These are phyloP conservation scores for Apodemia mormo DNA, from an alignment of 2,888 invertebrate species.

Conservation along the genomic window DNA sequence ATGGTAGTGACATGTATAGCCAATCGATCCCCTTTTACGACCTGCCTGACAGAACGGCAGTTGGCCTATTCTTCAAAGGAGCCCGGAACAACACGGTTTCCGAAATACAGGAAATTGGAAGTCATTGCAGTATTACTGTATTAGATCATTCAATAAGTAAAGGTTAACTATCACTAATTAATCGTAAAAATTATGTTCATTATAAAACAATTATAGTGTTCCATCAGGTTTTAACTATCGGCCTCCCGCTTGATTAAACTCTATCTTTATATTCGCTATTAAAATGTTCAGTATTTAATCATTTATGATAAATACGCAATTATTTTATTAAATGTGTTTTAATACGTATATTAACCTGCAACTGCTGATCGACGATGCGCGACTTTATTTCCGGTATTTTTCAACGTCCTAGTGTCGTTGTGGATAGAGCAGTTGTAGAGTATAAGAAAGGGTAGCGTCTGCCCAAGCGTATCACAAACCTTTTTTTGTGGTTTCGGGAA, in stretches of 20 bases:
- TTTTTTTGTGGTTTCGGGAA: neutral
- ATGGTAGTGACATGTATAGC: too few relatives aligned
- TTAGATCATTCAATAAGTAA: neutral
- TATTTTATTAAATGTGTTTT: neutral
- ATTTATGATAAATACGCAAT: neutral
- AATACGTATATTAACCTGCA: neutral
- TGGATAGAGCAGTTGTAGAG: neutral
- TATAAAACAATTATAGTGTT: neutral
- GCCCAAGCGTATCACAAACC: conserved; percentile 1
- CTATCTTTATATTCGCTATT: neutral
- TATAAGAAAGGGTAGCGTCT: neutral
- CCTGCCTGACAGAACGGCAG: too few relatives aligned
- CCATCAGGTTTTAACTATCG: neutral
- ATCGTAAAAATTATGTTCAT: too few relatives aligned
- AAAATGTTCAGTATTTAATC: neutral
- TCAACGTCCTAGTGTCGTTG: neutral
- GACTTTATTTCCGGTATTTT: conserved; percentile 3
- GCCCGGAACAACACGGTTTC: too few relatives aligned
- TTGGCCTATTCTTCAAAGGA: too few relatives aligned
- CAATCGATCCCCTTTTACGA: too few relatives aligned
- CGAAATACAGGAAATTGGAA: too few relatives aligned
- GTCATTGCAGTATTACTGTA: too few relatives aligned
- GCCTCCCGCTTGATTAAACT: neutral
- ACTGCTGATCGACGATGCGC: neutral
- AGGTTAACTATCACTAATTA: neutral